Evolutionary conservation across 2,113 vertebrate species (phyloP), one percentile per base, ranked within the genome.

Genomic region (Patagioenas fasciata): DNA sequence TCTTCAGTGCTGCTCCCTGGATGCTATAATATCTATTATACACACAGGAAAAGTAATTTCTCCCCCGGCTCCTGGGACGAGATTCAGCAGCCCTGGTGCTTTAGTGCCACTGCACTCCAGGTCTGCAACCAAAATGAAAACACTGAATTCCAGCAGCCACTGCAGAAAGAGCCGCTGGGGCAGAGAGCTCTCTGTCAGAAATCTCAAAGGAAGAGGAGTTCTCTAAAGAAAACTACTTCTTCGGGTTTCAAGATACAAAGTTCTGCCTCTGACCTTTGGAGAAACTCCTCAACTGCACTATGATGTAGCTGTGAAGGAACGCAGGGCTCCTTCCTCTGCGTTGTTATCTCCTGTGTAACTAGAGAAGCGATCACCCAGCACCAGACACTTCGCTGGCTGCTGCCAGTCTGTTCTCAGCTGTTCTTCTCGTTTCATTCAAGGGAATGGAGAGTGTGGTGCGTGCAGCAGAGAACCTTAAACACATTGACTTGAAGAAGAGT

Each of bases 261-360:
- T 26, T 54, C 79, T 90, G 69, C 36, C 79, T 32, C 53, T 95
- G 96, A 95, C 95, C 91, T 97, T 85, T 93, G 95, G 65, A 88
- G 90, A 66, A 85, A 38, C 44, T 83, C 84, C 34, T 70, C 47
- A 78, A 3, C 67, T 48, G 89, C 53, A 23, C 42, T 70, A 50
- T 96, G 93, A 96, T 86, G 85, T 79, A 74, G 80, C 50, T 23
- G 65, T 3, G 40, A 13, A 95, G 66, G 91, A 94, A 96, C 9
- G 88, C 72, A 29, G 78, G 80, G 83, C 85, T 91, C 83, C 93
- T 88, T 91, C 80, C 77, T 80, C 5, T 9, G 67, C 3, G 32
- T 58, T 64, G 79, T 84, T 75, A 81, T 50, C 88, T 5, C 7
- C 74, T 80, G 20, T 71, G 96, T 92, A 97, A 97, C 83, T 8